Evolutionary conservation across 2,797 vertebrate genomes (phyloP).

Genomic region (Acipenser transmontanus): DNA sequence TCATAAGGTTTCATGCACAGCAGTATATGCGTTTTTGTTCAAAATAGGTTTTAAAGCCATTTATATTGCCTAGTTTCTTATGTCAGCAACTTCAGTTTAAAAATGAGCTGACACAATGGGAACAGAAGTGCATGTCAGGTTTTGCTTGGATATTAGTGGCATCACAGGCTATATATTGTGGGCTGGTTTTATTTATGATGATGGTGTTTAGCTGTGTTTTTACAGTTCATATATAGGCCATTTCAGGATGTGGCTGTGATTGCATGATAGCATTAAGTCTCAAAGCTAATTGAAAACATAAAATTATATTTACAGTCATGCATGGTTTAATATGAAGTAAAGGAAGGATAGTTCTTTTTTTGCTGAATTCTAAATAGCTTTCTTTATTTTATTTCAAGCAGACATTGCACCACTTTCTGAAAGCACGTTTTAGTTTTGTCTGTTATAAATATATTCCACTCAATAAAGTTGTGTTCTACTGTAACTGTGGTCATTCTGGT

Average conservation of each 20-base stretch:
- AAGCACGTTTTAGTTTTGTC: too few relatives aligned
- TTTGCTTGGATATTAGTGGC: constrained; percentile 37
- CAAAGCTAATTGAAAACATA: constrained; percentile 65
- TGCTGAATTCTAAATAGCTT: too few relatives aligned
- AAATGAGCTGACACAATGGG: constrained; percentile 29
- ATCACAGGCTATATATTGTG: constrained; percentile 35
- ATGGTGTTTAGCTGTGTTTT: constrained; percentile 28
- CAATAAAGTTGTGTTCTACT: constrained; percentile 11
- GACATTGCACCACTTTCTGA: too few relatives aligned
- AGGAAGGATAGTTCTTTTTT: background rate
- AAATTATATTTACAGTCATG: constrained; percentile 51
- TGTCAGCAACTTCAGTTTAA: constrained; percentile 47
- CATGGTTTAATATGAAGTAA: constrained; percentile 47
- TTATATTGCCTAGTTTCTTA: constrained; percentile 61
- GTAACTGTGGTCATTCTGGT: constrained; percentile 32
- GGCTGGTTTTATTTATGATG: constrained; percentile 46
- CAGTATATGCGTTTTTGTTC: constrained; percentile 41
- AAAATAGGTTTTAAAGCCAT: constrained; percentile 50
- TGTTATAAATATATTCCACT: background rate
- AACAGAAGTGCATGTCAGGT: constrained; percentile 46
- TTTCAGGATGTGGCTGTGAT: constrained; percentile 48
- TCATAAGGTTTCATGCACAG: constrained; percentile 54
- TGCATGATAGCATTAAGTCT: constrained; percentile 48
- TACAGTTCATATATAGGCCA: constrained; percentile 50
- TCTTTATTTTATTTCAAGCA: too few relatives aligned